Conservation (phyloP, 2,113 vertebrate species). For the Sylvilagus bachmani region DNA sequence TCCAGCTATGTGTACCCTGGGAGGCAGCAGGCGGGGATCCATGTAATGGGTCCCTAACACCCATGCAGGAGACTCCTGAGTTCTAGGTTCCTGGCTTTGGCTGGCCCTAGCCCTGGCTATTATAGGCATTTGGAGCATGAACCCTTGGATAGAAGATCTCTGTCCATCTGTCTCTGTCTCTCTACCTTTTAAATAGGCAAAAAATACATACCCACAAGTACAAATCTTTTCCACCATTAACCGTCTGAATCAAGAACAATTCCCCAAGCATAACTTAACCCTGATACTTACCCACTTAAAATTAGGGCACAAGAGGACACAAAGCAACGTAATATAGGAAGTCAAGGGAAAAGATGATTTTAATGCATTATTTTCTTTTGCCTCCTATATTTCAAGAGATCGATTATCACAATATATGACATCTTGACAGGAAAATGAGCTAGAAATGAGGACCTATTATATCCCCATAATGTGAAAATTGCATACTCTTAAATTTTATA, state of each 20-base stretch:
- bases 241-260: slow-evolving; percentile 32
- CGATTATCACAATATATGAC: slow-evolving; percentile 27
- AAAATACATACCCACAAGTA: neutral
- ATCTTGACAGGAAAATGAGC: neutral
- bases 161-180: too few species aligned
- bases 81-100: too few species aligned
- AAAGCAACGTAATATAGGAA: neutral
- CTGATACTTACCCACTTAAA: neutral
- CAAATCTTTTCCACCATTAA: slow-evolving; percentile 23
- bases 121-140: too few species aligned
- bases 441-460: slow-evolving; percentile 30
- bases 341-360: neutral
- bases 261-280: neutral
- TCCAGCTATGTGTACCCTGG: too few species aligned
- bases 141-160: too few species aligned
- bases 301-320: neutral
- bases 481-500: slow-evolving; percentile 19
- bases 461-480: slow-evolving; percentile 17
- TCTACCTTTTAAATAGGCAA: too few species aligned
- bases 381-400: neutral
- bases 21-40: too few species aligned
- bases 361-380: slow-evolving; percentile 40
- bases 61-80: too few species aligned
- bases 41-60: too few species aligned
- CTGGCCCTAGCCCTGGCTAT: too few species aligned